Base-by-base conservation (phyloP, 2,113 vertebrate genomes). In the Elephantulus edwardii region DNA sequence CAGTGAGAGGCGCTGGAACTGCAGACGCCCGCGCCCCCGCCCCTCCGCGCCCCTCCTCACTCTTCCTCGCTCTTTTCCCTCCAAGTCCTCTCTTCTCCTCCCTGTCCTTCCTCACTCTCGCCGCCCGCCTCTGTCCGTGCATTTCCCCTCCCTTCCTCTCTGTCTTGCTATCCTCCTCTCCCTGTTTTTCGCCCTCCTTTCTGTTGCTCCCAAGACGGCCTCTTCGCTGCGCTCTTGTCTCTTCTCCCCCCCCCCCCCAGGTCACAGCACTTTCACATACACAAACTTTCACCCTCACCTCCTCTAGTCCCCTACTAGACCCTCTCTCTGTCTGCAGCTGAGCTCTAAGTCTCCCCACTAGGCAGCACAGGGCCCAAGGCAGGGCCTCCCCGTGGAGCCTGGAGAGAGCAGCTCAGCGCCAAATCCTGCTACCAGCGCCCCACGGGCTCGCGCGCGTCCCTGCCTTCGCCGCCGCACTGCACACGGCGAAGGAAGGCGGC, bases 1-100 rank as follows among this genome's bases (percentile, higher is more conserved):
- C 98, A 98, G 98, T 97, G 98, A 98, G 98, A 98, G 97, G 97
- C 98, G 98, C 98, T 97, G 98, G 98, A 98, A 97, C 98, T 97
- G 97, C 96, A 97, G 98, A 96, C 98, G 96, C 95, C 97, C 90
- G 79, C 0, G 95, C 96, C 96, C 97, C 97, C 83, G 87, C 92
- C 95, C 91, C 93, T 96, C 83, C 84, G 75, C 42, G 26, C 66
- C 48, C 62, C 62, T 70, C 56, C 30, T 56, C 17, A 1, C 48
- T 76, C 89, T 52, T 48, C 70, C 64, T 44, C 26, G 75, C 56
- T 80, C 52, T 66, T 40, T 16, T 19, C n/a, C 6, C 50, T 54
- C 35, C 16, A 12, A 10, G 19, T 68, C 60, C 78, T 38, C 20
- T 12, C 35, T n/a, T 46, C 62, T 28, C 28, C 8, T n/a, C 20